phyloP scores from a whole-genome alignment of 2,888 invertebrate species.

The Dugesia japonica region DNA sequence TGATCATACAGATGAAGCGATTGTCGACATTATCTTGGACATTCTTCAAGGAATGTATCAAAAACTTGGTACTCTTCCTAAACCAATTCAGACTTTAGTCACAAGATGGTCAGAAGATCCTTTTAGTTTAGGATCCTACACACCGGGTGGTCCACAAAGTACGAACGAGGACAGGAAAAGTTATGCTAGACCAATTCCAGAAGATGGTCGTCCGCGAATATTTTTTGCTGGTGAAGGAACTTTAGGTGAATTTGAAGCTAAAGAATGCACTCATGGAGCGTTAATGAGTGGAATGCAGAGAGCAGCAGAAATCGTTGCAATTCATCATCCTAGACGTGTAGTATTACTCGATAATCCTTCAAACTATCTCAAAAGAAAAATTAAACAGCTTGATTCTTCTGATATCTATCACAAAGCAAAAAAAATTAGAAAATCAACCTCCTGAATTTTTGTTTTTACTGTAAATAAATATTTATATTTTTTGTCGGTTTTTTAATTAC shows the following conservation, averaged over 20 bases:
- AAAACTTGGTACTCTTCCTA: background rate
- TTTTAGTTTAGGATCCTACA: conserved; percentile 33
- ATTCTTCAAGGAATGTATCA: conserved; percentile 32
- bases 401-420: background rate
- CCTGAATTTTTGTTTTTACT: too few relatives aligned
- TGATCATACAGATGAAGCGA: conserved; percentile 29
- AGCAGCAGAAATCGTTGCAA: background rate
- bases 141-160: conserved; percentile 26
- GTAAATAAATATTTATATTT: too few relatives aligned
- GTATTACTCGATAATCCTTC: background rate
- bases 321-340: background rate
- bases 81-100: conserved; percentile 22
- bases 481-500: too few relatives aligned
- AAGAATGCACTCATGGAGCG: conserved; percentile 35
- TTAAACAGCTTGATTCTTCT: background rate
- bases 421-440: background rate
- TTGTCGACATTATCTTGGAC: conserved; percentile 23
- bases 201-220: background rate
- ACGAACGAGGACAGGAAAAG: conserved; percentile 21
- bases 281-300: conserved; percentile 33
- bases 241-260: background rate
- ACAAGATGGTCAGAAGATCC: conserved; percentile 35
- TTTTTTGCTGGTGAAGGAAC: conserved; percentile 29
- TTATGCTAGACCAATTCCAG: conserved; percentile 17
- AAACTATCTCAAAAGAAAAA: background rate